A percentile compares a stretch with the other conserved stretches of the same genome.
These are phyloP conservation scores for Melanophora roralis DNA, from an alignment of 2,888 invertebrate species.

Conservation along the genomic window DNA sequence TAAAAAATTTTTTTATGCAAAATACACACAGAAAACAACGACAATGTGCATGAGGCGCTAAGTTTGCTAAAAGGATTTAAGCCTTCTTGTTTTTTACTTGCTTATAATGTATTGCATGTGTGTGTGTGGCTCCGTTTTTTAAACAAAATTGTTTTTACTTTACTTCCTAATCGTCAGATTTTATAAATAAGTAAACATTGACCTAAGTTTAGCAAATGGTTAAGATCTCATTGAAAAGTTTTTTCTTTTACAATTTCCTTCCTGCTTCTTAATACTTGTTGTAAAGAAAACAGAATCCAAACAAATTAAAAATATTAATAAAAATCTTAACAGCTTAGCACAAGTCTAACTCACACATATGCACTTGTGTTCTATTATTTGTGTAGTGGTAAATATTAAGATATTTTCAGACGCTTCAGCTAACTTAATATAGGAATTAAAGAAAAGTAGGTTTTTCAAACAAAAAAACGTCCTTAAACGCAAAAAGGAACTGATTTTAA, in stretches of 20 bases:
- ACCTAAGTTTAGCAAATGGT: conserved; percentile 14
- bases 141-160: background rate
- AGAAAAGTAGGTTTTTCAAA: conserved; percentile 53
- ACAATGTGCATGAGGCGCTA: too few relatives aligned
- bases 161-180: background rate
- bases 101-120: too few relatives aligned
- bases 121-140: too few relatives aligned
- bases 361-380: background rate
- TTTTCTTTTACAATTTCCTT: conserved; percentile 52
- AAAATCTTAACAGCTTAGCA: background rate
- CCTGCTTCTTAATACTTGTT: conserved; percentile 1
- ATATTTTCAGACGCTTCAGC: conserved; percentile 54
- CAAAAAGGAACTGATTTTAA: conserved; percentile 44
- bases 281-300: background rate
- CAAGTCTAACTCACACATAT: background rate
- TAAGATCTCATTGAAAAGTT: conserved; percentile 48
- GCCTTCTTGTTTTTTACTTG: too few relatives aligned
- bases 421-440: conserved; percentile 51
- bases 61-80: too few relatives aligned
- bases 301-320: background rate
- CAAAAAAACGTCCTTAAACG: conserved; percentile 41
- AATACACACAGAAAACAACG: too few relatives aligned
- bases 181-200: conserved; percentile 14
- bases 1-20: too few relatives aligned
- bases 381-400: conserved; percentile 41